A percentile compares a stretch with the other conserved stretches of the same genome.
Conservation (phyloP, 2,113 vertebrate species). For the Stercorarius parasiticus region DNA sequence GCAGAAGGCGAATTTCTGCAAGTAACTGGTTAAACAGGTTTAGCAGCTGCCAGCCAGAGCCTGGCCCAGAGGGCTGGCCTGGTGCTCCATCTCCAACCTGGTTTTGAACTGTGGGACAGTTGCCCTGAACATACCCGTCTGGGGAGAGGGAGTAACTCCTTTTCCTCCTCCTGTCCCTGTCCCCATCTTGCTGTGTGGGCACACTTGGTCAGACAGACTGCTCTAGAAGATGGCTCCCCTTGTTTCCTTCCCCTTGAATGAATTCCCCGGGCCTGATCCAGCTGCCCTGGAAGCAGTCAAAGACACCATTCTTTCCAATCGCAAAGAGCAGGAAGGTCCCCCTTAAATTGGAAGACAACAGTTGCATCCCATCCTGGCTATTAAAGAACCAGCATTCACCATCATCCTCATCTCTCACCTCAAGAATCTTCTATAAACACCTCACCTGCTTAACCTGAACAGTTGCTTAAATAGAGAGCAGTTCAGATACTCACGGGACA, state of each 20-base stretch:
- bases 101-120: background rate
- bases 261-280: background rate
- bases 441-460: background rate
- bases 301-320: background rate
- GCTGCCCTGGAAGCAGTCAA: background rate
- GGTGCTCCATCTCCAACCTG: background rate
- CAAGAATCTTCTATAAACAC: background rate
- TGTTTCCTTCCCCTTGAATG: background rate
- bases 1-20: background rate
- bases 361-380: background rate
- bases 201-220: background rate
- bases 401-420: background rate
- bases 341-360: background rate
- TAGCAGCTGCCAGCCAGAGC: background rate
- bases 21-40: conserved; percentile 6
- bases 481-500: conserved; percentile 78
- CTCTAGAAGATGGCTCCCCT: background rate
- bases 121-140: background rate
- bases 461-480: background rate
- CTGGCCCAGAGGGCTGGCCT: background rate
- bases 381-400: background rate
- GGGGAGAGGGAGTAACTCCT: background rate
- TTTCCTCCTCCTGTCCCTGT: background rate
- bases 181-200: background rate
- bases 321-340: background rate